Evolutionary conservation across 1,140 invertebrate genomes (phyloP).

Genomic region (Zaprionus africanus): DNA sequence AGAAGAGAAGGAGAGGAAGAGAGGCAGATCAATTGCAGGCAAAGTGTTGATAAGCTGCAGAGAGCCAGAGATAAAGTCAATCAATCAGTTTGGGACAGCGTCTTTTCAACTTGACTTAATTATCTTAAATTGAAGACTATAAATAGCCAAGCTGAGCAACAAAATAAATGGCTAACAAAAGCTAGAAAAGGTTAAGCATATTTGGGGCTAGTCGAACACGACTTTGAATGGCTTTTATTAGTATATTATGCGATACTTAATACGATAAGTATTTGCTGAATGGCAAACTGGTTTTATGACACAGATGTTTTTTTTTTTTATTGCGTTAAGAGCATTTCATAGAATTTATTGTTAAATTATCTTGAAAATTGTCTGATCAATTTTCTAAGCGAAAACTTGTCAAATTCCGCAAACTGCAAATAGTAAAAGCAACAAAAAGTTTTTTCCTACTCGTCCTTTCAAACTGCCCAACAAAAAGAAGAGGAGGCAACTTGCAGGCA

Average conservation of each 20-base stretch:
- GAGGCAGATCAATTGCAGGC: conserved; percentile 39
- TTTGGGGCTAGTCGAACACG: conserved; percentile 56
- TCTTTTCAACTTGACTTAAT: conserved; percentile 74
- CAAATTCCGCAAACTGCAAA: conserved; percentile 53
- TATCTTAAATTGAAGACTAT: conserved; percentile 63
- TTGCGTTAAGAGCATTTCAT: conserved; percentile 32
- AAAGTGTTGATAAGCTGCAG: conserved; percentile 70
- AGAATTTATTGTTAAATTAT: conserved; percentile 69
- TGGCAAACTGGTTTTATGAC: conserved; percentile 30
- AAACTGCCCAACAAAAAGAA: conserved; percentile 13
- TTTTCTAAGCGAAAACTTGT: conserved; percentile 62
- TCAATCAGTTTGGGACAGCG: conserved; percentile 72
- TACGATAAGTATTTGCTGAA: conserved; percentile 46
- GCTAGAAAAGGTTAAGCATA: conserved; percentile 51
- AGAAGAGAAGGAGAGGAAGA: conserved; percentile 41
- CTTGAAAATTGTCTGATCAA: conserved; percentile 74
- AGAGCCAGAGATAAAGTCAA: conserved; percentile 71
- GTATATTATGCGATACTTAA: conserved; percentile 47
- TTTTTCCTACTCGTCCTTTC: conserved; percentile 57
- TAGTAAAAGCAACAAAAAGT: conserved; percentile 55
- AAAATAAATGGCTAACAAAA: conserved; percentile 35
- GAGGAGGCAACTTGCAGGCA: conserved; percentile 60
- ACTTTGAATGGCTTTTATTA: conserved; percentile 71
- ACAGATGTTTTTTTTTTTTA: conserved; percentile 11
- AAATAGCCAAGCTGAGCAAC: conserved; percentile 55